Conservation (phyloP, 92 coral and sea anemone genomes). For the Palythoa heliodiscus region DNA sequence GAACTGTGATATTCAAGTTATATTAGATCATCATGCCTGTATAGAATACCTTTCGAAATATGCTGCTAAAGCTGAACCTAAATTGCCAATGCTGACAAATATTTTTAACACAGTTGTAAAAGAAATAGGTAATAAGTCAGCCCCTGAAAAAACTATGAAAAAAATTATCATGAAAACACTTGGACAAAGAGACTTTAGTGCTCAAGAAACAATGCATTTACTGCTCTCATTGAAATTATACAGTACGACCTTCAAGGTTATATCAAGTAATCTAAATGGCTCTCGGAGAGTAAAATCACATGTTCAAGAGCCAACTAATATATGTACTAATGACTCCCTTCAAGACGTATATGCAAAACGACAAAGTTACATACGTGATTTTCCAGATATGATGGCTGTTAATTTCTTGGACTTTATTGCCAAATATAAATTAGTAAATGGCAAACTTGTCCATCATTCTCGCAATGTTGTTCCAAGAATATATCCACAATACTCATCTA, state of each 20-base stretch:
- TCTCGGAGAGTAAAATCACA: constrained; percentile 41
- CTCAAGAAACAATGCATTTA: no score
- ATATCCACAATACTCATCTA: constrained; percentile 41
- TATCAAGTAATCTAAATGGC: constrained; percentile 29
- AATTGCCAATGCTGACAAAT: constrained; percentile 35
- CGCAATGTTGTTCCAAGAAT: constrained; percentile 37
- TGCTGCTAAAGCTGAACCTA: constrained; percentile 52
- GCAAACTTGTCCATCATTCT: constrained; percentile 42
- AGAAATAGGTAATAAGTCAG: constrained; percentile 15
- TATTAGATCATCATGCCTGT: constrained; percentile 1
- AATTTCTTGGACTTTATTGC: constrained; percentile 38
- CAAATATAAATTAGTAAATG: constrained; percentile 23
- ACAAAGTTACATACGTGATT: not conserved
- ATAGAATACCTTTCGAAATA: constrained; percentile 46
- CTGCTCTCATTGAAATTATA: constrained; percentile 23
- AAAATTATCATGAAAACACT: constrained; percentile 14
- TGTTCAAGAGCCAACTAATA: not conserved
- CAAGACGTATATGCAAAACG: constrained; percentile 42
- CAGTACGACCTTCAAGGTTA: constrained; percentile 17
- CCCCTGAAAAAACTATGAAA: constrained; percentile 33
- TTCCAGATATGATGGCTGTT: constrained; percentile 28
- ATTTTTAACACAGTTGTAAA: constrained; percentile 35
- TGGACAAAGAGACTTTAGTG: no score
- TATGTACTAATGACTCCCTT: constrained; percentile 30
- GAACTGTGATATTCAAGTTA: not conserved